A percentile compares a stretch with the other conserved stretches of the same genome.
These are phyloP conservation scores for Etheostoma cragini DNA, from an alignment of 2,113 vertebrate genomes.

Conservation along the genomic window DNA sequence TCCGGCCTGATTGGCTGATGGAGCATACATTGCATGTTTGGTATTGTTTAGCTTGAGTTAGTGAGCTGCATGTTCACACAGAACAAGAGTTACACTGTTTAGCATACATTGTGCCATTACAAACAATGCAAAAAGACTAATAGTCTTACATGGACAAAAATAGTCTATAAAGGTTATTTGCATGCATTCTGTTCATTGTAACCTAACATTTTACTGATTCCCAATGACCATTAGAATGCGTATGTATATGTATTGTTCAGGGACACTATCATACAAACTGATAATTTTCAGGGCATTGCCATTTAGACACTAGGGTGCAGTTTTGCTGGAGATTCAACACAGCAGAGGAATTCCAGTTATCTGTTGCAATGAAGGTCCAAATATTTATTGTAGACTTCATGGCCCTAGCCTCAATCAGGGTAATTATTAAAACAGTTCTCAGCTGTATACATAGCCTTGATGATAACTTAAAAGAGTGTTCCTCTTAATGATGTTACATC, in stretches of 20 bases:
- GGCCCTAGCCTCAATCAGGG: constrained; percentile 34
- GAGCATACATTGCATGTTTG: constrained; percentile 3
- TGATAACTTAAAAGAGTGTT: constrained; percentile 27
- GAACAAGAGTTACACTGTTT: background rate
- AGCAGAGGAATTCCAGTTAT: constrained; percentile 38
- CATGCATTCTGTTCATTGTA: background rate
- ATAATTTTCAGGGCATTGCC: background rate
- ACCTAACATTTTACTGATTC: background rate
- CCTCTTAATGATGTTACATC: background rate
- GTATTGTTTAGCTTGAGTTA: background rate
- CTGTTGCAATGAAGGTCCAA: constrained; percentile 20
- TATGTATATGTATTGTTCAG: background rate
- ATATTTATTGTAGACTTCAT: constrained; percentile 39
- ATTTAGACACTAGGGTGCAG: background rate
- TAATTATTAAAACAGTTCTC: constrained; percentile 61
- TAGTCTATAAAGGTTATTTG: background rate
- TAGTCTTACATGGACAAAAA: background rate
- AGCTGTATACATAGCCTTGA: constrained; percentile 41
- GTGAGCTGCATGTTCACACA: background rate
- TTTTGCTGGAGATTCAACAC: constrained; percentile 28
- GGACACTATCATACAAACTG: background rate
- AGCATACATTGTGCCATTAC: background rate
- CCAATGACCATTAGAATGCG: background rate
- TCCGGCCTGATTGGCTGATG: background rate
- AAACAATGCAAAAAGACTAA: background rate